Evolutionary conservation across 2,113 vertebrate species (phyloP).

Genomic region (Marmota flaviventris): DNA sequence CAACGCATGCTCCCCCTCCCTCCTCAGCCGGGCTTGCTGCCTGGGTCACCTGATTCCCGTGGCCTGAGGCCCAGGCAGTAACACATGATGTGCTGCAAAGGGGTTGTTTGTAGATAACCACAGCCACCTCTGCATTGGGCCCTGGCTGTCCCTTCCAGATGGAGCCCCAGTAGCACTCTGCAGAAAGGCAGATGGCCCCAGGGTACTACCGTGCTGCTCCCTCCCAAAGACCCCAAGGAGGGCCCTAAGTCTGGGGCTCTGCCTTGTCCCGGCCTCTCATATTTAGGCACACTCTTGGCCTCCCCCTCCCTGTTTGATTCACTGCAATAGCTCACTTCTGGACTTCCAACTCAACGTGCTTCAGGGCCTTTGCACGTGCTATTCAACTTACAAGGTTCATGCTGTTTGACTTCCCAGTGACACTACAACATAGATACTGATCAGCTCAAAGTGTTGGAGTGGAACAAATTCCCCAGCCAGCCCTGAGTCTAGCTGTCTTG

Average conservation of each 20-base stretch:
- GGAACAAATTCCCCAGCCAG: neutral
- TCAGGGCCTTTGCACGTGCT: neutral
- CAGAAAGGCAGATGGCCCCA: neutral
- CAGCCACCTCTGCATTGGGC: neutral
- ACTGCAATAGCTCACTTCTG: neutral
- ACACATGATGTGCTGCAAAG: neutral
- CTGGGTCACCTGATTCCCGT: constrained; percentile 48
- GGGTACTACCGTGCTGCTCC: neutral
- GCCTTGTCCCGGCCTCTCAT: neutral
- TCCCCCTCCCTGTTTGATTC: neutral
- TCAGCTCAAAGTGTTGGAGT: neutral
- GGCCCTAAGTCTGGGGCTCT: neutral
- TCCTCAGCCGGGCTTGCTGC: constrained; percentile 10
- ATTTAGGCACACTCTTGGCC: no score
- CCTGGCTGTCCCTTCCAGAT: neutral
- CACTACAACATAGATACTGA: neutral
- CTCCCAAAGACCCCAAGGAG: neutral
- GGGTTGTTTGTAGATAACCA: neutral
- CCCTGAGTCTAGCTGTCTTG: neutral
- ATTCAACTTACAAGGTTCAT: no score
- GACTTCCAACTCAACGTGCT: neutral
- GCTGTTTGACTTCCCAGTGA: neutral
- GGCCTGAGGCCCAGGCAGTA: neutral
- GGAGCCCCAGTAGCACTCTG: neutral
- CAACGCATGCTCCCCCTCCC: neutral